Base-by-base conservation (phyloP, 2,797 vertebrate genomes). In the Australoheros facetus region DNA sequence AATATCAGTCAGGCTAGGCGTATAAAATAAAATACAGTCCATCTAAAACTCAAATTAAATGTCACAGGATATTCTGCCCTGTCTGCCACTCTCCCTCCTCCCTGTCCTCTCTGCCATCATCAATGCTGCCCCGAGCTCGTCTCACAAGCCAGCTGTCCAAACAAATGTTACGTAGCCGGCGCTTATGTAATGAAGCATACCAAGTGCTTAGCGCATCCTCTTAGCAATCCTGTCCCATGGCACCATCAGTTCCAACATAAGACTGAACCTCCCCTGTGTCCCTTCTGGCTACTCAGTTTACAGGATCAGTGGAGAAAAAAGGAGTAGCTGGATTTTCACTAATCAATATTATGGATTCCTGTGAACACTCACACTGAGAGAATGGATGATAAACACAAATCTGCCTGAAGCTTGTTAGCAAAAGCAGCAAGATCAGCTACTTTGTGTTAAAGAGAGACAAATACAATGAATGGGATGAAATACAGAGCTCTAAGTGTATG, bases 101-200 rank as follows among this genome's bases (percentile, higher is more conserved):
- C 76, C 57, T 28, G 0, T 53, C 77, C 71, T 72, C 60, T 34
- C 75, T 59, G 77, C 75, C 85, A 73, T 86, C 82, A 82, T 77
- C 78, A 7, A 54, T 11, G 70, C 85, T 78, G 87, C 81, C 86
- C 83, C 2, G 1, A 84, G 89, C 88, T 88, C 77, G 37, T 89
- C 90, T 91, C 90, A 85, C 71, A 86, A 88, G 83, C 91, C 93
- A 94, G 93, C 94, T 94, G 94, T 94, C 93, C 89, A 93, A 92
- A 91, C 89, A 92, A 93, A 90, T 71, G 87, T 93, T 92, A 94
- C 84, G 85, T 89, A 92, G 89, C 90, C 58, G 7, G 17, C 30
- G 58, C 88, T 95, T 95, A 95, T 91, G 92, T 94, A 95, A 95
- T 86, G 78, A 83, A 93, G 80, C 79, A 72, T 76, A 82, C 82